Conservation (phyloP, 2,888 invertebrate genomes). For the Chaitophorus viminalis region DNA sequence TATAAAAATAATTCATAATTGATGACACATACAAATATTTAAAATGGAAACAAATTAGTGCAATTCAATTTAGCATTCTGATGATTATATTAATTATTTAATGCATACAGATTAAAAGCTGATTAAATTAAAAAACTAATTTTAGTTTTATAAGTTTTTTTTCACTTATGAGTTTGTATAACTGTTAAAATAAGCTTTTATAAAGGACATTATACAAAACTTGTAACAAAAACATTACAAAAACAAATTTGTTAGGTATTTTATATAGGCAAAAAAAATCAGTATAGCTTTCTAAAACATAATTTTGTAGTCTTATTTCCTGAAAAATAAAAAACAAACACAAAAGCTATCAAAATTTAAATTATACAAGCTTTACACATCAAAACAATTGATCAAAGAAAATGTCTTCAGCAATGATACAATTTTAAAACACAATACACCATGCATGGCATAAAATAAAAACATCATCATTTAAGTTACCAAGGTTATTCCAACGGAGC, state of each 20-base stretch:
- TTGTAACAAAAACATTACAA: conserved; percentile 18
- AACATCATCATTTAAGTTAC: conserved; percentile 53
- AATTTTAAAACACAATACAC: conserved; percentile 52
- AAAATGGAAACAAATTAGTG: conserved; percentile 51
- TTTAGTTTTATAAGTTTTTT: conserved; percentile 39
- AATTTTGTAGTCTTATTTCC: conserved; percentile 37
- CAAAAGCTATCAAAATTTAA: conserved; percentile 42
- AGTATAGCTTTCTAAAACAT: conserved; percentile 46
- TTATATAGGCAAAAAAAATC: conserved; percentile 41
- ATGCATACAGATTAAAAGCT: conserved; percentile 51
- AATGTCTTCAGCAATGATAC: not conserved
- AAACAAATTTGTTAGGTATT: conserved; percentile 47
- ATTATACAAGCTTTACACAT: conserved; percentile 15
- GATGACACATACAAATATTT: conserved; percentile 9
- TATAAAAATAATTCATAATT: conserved; percentile 70
- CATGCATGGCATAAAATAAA: conserved; percentile 51
- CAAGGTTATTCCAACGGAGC: conserved; percentile 45
- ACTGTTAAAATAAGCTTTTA: conserved; percentile 39
- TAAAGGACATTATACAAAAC: conserved; percentile 5
- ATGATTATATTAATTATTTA: conserved; percentile 33
- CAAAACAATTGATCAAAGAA: conserved; percentile 18
- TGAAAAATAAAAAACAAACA: conserved; percentile 56
- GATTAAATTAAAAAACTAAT: conserved; percentile 24
- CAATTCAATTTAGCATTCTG: conserved; percentile 69
- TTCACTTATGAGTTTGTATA: conserved; percentile 1